phyloP scores from a whole-genome alignment of 2,797 vertebrate species.

The Botia almorhae region DNA sequence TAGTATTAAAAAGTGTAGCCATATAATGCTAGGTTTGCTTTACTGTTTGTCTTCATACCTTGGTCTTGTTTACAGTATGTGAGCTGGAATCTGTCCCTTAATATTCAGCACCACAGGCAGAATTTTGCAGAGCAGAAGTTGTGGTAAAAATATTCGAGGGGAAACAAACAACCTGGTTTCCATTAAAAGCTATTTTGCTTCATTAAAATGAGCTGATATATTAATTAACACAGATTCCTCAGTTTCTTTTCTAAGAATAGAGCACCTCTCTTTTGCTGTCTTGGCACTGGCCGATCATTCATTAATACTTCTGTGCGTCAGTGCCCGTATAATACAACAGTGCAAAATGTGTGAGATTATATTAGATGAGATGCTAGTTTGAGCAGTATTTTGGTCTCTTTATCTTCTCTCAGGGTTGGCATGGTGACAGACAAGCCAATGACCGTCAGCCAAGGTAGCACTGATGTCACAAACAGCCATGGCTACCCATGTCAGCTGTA shows the following conservation, averaged over 20 bases:
- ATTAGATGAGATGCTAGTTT: slow-evolving; percentile 27
- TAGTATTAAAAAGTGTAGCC: not conserved
- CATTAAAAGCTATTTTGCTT: too few relatives aligned
- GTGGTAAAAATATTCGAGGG: slow-evolving; percentile 14
- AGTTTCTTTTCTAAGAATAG: slow-evolving; percentile 1
- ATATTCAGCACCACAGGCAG: slow-evolving; percentile 1
- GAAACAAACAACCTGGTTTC: slow-evolving; percentile 32
- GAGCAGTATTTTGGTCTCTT: slow-evolving; percentile 33
- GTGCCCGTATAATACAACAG: slow-evolving; percentile 18
- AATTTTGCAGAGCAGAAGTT: not conserved
- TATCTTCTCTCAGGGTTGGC: slow-evolving; percentile 45
- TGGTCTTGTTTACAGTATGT: not conserved
- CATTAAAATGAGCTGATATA: slow-evolving; percentile 28
- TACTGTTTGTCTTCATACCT: not conserved
- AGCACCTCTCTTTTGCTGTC: not conserved
- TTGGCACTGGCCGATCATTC: not conserved
- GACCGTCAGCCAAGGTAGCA: slow-evolving; percentile 41
- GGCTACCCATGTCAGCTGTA: slow-evolving; percentile 19
- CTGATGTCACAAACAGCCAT: slow-evolving; percentile 33
- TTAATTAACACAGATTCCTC: slow-evolving; percentile 23
- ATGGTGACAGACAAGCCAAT: slow-evolving; percentile 54
- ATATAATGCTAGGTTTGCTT: not conserved
- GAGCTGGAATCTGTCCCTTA: not conserved
- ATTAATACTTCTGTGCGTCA: slow-evolving; percentile 21
- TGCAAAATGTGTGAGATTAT: slow-evolving; percentile 3